These are phyloP conservation scores for Marasmarcha lunaedactyla DNA, from an alignment of 2,888 invertebrate species.

Conservation along the genomic window DNA sequence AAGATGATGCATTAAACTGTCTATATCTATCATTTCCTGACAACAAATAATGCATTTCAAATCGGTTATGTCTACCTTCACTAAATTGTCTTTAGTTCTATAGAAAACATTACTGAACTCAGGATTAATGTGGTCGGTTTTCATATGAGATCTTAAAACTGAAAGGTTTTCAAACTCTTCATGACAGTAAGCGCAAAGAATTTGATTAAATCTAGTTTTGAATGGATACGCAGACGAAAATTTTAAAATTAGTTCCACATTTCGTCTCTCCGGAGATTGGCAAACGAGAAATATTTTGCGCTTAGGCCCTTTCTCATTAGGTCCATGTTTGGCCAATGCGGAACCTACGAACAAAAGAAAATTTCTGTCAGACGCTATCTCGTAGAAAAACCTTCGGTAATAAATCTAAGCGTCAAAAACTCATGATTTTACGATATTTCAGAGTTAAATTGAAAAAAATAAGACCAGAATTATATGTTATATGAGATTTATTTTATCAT, in stretches of 20 bases:
- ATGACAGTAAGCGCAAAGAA: conserved; percentile 53
- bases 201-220: conserved; percentile 54
- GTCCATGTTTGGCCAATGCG: conserved; percentile 53
- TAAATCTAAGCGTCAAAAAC: too few species aligned
- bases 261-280: conserved; percentile 56
- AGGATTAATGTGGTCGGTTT: conserved; percentile 36
- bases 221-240: conserved; percentile 55
- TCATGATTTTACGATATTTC: too few species aligned
- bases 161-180: conserved; percentile 39
- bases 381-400: too few species aligned
- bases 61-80: conserved; percentile 55
- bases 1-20: conserved; percentile 47
- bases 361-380: not conserved
- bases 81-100: conserved; percentile 50
- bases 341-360: conserved; percentile 62
- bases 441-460: too few species aligned
- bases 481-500: too few species aligned
- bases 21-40: conserved; percentile 36
- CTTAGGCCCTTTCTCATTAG: conserved; percentile 41
- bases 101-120: conserved; percentile 54
- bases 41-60: conserved; percentile 49
- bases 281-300: conserved; percentile 57
- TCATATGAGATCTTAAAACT: conserved; percentile 44
- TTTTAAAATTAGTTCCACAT: conserved; percentile 51
- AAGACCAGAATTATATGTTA: too few species aligned